Evolutionary conservation across 1,140 invertebrate genomes (phyloP).

Genomic region (Neodiprion fabricii): DNA sequence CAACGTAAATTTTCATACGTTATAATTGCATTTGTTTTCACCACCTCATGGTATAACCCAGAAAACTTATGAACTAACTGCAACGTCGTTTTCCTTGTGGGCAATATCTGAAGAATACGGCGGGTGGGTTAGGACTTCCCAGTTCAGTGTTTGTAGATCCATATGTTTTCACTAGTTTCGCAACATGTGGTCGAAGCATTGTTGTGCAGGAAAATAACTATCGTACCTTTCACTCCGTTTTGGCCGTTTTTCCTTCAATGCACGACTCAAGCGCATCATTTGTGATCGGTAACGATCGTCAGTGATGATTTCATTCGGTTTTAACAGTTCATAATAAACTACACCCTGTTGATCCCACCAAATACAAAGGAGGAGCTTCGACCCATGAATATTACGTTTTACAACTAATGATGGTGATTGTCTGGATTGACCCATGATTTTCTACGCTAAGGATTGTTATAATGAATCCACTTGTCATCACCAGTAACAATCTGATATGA

Average conservation of each 20-base stretch:
- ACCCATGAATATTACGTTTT: constrained; percentile 23
- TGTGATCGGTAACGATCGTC: constrained; percentile 22
- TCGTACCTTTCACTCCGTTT: not conserved
- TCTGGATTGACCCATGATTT: constrained; percentile 27
- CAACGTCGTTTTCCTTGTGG: not conserved
- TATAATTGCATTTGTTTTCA: too few species aligned
- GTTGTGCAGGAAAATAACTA: constrained; percentile 22
- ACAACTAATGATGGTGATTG: constrained; percentile 20
- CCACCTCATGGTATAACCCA: too few species aligned
- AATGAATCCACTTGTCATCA: constrained; percentile 40
- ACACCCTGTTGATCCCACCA: constrained; percentile 34
- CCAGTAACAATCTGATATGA: constrained; percentile 31
- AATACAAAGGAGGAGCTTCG: constrained; percentile 36
- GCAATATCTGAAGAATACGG: constrained; percentile 51
- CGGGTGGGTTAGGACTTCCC: constrained; percentile 49
- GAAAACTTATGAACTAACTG: too few species aligned
- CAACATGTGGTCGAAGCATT: constrained; percentile 6
- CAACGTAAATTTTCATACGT: too few species aligned
- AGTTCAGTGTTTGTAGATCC: not conserved
- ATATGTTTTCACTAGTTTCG: not conserved
- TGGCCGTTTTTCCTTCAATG: constrained; percentile 14
- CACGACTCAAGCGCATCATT: constrained; percentile 21
- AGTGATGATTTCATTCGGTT: constrained; percentile 33
- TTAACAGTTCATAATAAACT: constrained; percentile 37
- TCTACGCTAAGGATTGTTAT: constrained; percentile 35